Evolutionary conservation across 2,888 invertebrate species (phyloP).

Genomic region (Mayetiola destructor): DNA sequence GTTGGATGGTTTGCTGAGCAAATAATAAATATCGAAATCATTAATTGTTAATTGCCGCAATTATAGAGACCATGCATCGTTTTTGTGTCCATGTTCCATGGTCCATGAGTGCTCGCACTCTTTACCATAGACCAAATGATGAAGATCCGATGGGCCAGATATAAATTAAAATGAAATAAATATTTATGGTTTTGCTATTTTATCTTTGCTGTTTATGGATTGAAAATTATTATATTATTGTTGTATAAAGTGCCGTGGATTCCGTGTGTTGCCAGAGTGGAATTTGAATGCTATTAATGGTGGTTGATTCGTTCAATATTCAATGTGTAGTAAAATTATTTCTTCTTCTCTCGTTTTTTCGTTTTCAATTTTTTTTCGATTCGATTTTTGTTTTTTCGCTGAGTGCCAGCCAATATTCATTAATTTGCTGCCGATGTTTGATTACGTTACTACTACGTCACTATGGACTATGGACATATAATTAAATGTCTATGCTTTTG

Average conservation of each 20-base stretch:
- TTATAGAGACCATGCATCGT: not conserved
- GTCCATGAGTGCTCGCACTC: no score
- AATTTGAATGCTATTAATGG: not conserved
- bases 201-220: slow-evolving; percentile 7
- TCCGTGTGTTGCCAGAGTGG: not conserved
- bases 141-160: no score
- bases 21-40: slow-evolving; percentile 7
- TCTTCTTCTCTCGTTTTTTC: not conserved
- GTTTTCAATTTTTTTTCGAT: not conserved
- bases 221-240: no score
- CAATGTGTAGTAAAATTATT: not conserved
- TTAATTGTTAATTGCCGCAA: slow-evolving; percentile 8
- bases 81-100: no score
- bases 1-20: not conserved
- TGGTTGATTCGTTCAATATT: not conserved
- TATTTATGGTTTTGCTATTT: slow-evolving; percentile 12
- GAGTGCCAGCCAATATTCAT: no score
- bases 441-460: not conserved
- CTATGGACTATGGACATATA: not conserved
- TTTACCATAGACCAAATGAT: no score
- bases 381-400: no score
- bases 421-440: not conserved
- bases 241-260: no score
- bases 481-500: slow-evolving; percentile 7
- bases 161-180: slow-evolving; percentile 13